A percentile compares a stretch with the other conserved stretches of the same genome.
phyloP scores from a whole-genome alignment of 1,140 invertebrate species.

The Aphidius gifuensis region DNA sequence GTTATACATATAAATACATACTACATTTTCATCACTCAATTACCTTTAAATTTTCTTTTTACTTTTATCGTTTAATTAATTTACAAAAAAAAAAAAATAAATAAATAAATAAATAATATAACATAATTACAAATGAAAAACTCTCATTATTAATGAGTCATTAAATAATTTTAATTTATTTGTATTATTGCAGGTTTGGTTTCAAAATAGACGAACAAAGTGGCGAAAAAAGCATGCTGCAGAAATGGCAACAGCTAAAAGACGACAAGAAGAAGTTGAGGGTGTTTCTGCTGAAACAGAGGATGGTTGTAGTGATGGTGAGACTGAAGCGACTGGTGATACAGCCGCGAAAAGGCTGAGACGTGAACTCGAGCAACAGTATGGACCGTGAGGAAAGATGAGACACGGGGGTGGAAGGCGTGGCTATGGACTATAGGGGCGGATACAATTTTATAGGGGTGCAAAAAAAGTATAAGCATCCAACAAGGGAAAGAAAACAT shows the following conservation, averaged over 20 bases:
- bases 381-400: constrained; percentile 44
- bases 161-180: too few relatives aligned
- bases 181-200: constrained; percentile 87
- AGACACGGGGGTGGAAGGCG: constrained; percentile 33
- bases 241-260: constrained; percentile 96
- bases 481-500: constrained; percentile 16
- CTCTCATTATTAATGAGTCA: background rate
- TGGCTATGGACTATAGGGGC: constrained; percentile 38
- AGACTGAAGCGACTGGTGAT: constrained; percentile 49
- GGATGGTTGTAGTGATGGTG: constrained; percentile 67
- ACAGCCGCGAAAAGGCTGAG: constrained; percentile 58
- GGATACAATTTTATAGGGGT: constrained; percentile 23
- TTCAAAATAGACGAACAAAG: constrained; percentile 98
- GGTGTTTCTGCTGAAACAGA: constrained; percentile 65
- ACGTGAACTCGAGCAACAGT: constrained; percentile 57
- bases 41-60: constrained; percentile 7
- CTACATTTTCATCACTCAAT: background rate
- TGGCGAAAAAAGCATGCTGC: constrained; percentile 99
- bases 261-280: constrained; percentile 91
- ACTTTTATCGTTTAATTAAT: too few relatives aligned
- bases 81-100: too few relatives aligned
- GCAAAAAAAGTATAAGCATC: constrained; percentile 9
- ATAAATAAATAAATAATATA: too few relatives aligned
- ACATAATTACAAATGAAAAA: too few relatives aligned
- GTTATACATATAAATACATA: background rate